Base-by-base conservation (phyloP, 64 coral and sea anemone genomes). In the Porites lutea region DNA sequence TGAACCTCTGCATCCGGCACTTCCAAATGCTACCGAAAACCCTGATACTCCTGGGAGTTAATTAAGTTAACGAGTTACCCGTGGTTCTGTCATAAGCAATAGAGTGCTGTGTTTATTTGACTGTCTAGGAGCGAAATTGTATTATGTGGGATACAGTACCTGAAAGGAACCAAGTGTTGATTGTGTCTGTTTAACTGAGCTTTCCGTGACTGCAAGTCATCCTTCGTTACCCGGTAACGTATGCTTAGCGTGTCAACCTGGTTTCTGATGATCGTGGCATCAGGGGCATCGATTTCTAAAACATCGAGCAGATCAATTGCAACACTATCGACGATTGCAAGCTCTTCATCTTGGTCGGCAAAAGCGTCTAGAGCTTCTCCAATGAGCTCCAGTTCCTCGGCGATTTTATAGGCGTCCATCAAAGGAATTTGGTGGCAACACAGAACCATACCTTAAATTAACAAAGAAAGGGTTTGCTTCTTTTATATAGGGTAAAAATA, bases 271-370 rank as follows among this genome's bases (percentile, higher is more conserved):
- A 74, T 67, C 1, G 47, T 84, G 15, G 87, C 79, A 65, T 97
- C 92, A 21, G 88, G 53, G 10, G 95, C 86, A 58, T 93, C 92
- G 51, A 88, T 72, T 61, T 97, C 95, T 0, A 97, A 18, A 13
- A 83, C 55, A 18, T 93, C 95, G 51, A 97, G 58, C n/a, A 97
- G 58, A 10, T 97, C 79, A 20, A 93, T 88, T 53, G 88, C 95
- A 59, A 97, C 74, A 52, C 90, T 93, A 74, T 94, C 78, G 58
- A 94, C 71, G 52, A 91, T 62, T 13, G 91, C 91, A 2, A 97
- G 16, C 21, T 84, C 88, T 51, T 92, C 89, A n/a, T 89, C 92
- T 65, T 97, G 89, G 59, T 94, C 92, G n/a, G 58, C 71, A 59
- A 97, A 82, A 11, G 92, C 69, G 71, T 91, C 77, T 13, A 94